Percentiles rank a stretch among this genome's conserved stretches.
Evolutionary conservation across 2,888 invertebrate species (phyloP).

Genomic region (Epirrhoe alternata): DNA sequence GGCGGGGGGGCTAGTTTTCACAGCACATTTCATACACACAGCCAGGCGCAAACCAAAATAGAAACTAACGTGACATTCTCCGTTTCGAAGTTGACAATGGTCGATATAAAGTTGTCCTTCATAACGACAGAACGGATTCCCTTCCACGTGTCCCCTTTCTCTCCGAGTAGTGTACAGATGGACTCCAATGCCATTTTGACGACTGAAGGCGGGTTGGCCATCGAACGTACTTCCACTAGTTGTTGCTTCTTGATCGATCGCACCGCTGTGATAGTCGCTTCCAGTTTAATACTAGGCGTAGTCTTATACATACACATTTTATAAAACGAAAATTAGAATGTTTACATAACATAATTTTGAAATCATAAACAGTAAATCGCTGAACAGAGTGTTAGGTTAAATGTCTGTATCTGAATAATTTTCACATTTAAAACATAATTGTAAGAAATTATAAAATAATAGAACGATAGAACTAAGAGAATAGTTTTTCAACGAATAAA

Average conservation of each 20-base stretch:
- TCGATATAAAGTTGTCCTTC: slow-evolving; percentile 97
- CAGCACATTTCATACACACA: slow-evolving; percentile 14
- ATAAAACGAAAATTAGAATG: no score
- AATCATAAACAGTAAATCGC: background rate
- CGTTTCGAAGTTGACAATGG: slow-evolving; percentile 97
- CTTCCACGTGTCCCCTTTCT: slow-evolving; percentile 97
- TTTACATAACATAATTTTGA: no score
- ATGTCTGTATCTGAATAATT: background rate
- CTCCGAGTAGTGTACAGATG: slow-evolving; percentile 96
- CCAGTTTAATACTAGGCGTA: slow-evolving; percentile 59
- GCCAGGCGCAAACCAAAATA: slow-evolving; percentile 18
- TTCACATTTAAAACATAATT: slow-evolving; percentile 4
- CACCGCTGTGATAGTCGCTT: slow-evolving; percentile 87
- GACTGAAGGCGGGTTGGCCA: slow-evolving; percentile 96
- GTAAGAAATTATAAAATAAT: slow-evolving; percentile 16
- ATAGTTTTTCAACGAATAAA: slow-evolving; percentile 15
- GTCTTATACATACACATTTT: slow-evolving; percentile 20
- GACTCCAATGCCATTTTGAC: slow-evolving; percentile 98
- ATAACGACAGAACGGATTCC: slow-evolving; percentile 95
- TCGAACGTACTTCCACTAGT: slow-evolving; percentile 96
- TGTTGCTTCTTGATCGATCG: slow-evolving; percentile 98
- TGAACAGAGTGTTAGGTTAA: background rate
- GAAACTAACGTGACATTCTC: slow-evolving; percentile 95
- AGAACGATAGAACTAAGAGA: no score
- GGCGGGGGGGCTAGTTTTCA: background rate